phyloP scores from a whole-genome alignment of 2,797 vertebrate species.

The Hoplostethus mediterraneus region DNA sequence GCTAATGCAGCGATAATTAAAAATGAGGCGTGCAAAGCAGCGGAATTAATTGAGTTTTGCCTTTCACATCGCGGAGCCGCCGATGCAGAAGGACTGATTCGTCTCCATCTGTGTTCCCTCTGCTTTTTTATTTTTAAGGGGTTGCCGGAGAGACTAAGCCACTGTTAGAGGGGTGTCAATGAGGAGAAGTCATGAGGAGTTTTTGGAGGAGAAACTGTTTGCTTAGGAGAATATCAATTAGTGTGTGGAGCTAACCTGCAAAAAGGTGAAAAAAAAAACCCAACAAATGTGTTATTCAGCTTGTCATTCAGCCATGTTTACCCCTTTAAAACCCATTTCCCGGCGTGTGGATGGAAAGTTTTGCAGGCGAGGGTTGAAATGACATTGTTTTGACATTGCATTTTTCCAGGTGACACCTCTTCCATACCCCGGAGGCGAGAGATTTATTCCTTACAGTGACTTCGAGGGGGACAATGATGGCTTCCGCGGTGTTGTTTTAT shows the following conservation, averaged over 20 bases:
- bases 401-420: slow-evolving; percentile 72
- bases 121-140: slow-evolving; percentile 22
- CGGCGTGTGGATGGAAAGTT: slow-evolving; percentile 36
- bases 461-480: slow-evolving; percentile 59
- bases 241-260: not conserved
- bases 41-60: slow-evolving; percentile 67
- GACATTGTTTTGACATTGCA: slow-evolving; percentile 75
- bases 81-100: slow-evolving; percentile 28
- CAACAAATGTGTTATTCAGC: not conserved
- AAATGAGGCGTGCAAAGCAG: slow-evolving; percentile 69
- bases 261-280: slow-evolving; percentile 1
- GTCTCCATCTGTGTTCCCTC: not conserved
- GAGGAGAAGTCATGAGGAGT: not conserved
- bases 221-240: slow-evolving; percentile 46
- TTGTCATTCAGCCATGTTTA: slow-evolving; percentile 42
- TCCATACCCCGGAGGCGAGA: slow-evolving; percentile 58
- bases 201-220: not conserved
- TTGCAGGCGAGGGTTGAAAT: slow-evolving; percentile 44
- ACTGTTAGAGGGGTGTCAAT: not conserved
- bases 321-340: slow-evolving; percentile 23
- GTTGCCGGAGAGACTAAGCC: not conserved
- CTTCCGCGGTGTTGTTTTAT: slow-evolving; percentile 62
- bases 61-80: slow-evolving; percentile 10
- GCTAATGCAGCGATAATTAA: slow-evolving; percentile 83
- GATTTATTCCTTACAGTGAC: slow-evolving; percentile 63